phyloP scores from a whole-genome alignment of 2,888 invertebrate species.

The Drosophila tripunctata region DNA sequence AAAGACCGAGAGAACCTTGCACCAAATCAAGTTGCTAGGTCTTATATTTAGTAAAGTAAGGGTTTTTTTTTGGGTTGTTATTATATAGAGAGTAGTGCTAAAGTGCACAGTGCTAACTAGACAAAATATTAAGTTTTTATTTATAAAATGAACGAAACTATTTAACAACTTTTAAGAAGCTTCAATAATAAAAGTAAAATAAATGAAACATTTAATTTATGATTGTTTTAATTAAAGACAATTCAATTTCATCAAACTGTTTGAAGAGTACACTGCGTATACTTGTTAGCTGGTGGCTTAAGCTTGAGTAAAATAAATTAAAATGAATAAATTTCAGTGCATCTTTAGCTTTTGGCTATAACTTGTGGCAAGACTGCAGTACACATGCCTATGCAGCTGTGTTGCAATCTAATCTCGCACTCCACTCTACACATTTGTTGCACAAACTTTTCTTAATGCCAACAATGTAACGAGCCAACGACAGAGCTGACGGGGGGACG shows the following conservation, averaged over 20 bases:
- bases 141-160: too few species aligned
- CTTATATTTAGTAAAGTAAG: too few species aligned
- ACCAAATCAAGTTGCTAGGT: too few species aligned
- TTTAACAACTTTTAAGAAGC: too few species aligned
- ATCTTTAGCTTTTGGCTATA: background rate
- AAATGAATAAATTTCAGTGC: background rate
- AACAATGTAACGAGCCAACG: background rate
- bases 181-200: background rate
- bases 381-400: background rate
- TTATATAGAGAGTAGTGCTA: too few species aligned
- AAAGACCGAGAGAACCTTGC: too few species aligned
- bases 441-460: conserved; percentile 20
- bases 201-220: background rate
- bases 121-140: too few species aligned
- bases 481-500: background rate
- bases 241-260: background rate
- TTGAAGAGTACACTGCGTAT: background rate
- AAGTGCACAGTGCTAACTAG: too few species aligned
- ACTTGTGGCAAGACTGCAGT: conserved; percentile 7
- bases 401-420: conserved; percentile 28
- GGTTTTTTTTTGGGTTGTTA: too few species aligned
- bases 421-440: conserved; percentile 20
- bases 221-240: background rate
- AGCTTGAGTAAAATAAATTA: background rate
- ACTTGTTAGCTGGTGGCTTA: background rate